Conservation (phyloP, 2,797 vertebrate genomes). For the Monodelphis domestica region DNA sequence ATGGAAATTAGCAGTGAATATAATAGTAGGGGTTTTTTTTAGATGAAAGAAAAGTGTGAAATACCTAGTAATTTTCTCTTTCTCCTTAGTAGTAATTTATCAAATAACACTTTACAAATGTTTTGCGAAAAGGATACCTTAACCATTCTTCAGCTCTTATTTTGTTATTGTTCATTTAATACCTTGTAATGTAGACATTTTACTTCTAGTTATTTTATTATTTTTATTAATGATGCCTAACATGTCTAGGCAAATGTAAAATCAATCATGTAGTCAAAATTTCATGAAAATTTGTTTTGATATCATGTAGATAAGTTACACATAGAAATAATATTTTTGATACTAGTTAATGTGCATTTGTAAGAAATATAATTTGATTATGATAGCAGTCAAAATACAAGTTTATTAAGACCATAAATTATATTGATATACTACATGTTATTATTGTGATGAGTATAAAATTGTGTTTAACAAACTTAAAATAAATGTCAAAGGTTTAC, state of each 20-base stretch:
- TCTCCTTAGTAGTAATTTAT: background rate
- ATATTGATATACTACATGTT: background rate
- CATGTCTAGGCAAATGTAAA: background rate
- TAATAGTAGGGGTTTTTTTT: background rate
- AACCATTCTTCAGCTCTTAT: background rate
- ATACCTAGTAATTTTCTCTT: background rate
- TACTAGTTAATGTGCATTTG: background rate
- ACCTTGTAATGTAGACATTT: background rate
- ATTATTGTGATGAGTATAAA: background rate
- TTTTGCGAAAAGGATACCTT: background rate
- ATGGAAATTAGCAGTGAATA: background rate
- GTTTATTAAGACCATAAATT: background rate
- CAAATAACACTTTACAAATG: background rate
- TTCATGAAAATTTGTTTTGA: background rate
- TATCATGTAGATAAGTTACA: background rate
- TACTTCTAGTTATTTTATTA: background rate
- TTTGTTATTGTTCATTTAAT: background rate
- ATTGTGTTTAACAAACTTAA: background rate
- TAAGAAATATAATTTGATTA: background rate
- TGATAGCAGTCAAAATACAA: background rate
- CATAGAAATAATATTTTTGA: background rate
- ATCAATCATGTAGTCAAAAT: background rate
- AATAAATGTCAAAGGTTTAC: background rate
- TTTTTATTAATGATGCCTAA: background rate
- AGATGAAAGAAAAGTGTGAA: background rate